Base-by-base conservation (phyloP, 2,888 invertebrate genomes). In the Agonum fuliginosum region DNA sequence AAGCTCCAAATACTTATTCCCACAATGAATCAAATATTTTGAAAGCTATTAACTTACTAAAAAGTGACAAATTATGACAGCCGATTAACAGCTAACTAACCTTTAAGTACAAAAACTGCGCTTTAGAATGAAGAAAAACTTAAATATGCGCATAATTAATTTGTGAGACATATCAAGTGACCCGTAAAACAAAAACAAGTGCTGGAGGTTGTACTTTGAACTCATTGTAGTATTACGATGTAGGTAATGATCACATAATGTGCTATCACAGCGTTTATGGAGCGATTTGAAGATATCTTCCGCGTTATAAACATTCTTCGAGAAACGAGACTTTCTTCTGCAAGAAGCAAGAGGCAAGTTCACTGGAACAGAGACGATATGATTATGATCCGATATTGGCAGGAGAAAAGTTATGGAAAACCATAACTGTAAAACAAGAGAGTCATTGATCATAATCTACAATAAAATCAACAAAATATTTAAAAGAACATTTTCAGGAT, bases 271-370 rank as follows among this genome's bases (percentile, higher is more conserved):
- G 19, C 67, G 67, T 41, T 67, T 67, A 67, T 41, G 67, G 67
- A 67, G 37, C 67, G 67, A 41, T 67, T 67, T 67, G 41, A 67
- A 67, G 41, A 37, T 41, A 37, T 67, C 67, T 67, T 67, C 67
- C 67, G 67, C 67, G 67, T 67, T 67, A 67, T 67, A 67, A 67
- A 67, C 67, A 67, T 41, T 41, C 67, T 27, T 27, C 6, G 58
- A 62, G 58, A 62, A 8, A 22, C 30, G 46, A 46, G 17, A 17
- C 30, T 62, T 62, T 62, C 58, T 62, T 30, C 27, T 30, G 3
- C 30, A 30, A 30, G 30, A 3, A 14, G 5, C 12, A 17, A 30
- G 58, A 12, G 12, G 12, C 54, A 54, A 54, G 54, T 54, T 54
- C 54, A 54, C 54, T 24, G 12, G 37, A 37, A 10, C 37, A 37